These are phyloP conservation scores for Alethe castanea DNA, from an alignment of 2,113 vertebrate species.

Conservation along the genomic window DNA sequence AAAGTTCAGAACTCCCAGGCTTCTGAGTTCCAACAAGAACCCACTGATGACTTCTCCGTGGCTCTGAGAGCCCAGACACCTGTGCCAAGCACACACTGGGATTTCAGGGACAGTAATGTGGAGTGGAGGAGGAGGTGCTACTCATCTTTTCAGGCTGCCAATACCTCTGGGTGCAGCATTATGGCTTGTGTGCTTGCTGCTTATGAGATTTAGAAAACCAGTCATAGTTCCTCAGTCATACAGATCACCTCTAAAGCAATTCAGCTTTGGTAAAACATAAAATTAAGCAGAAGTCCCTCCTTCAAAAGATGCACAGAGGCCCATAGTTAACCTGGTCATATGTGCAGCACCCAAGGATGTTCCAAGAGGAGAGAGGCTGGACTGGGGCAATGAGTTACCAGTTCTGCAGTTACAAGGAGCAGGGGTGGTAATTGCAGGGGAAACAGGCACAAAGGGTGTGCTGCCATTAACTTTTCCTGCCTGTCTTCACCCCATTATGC, in stretches of 20 bases:
- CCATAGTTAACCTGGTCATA: not conserved
- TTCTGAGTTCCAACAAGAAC: too few relatives aligned
- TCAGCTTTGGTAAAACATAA: not conserved
- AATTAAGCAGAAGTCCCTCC: not conserved
- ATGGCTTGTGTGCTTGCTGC: not conserved
- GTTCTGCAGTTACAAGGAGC: not conserved
- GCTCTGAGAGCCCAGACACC: rapidly evolving
- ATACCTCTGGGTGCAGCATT: not conserved
- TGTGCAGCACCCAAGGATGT: not conserved
- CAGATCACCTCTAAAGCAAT: not conserved
- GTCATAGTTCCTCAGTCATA: rapidly evolving
- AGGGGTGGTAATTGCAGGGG: not conserved
- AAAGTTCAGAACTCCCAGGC: too few relatives aligned
- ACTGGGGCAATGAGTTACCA: not conserved
- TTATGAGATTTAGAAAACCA: not conserved
- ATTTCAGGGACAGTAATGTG: not conserved
- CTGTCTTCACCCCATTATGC: rapidly evolving
- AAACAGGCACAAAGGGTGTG: not conserved
- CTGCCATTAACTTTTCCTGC: not conserved
- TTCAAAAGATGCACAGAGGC: not conserved
- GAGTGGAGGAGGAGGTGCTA: not conserved
- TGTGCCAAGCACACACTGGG: rapidly evolving
- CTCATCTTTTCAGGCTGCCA: not conserved
- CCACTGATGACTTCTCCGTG: not conserved
- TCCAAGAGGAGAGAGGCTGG: not conserved